Evolutionary conservation across 2,888 invertebrate species (phyloP).

Genomic region (Pseudococcus jackbeardsleyi): DNA sequence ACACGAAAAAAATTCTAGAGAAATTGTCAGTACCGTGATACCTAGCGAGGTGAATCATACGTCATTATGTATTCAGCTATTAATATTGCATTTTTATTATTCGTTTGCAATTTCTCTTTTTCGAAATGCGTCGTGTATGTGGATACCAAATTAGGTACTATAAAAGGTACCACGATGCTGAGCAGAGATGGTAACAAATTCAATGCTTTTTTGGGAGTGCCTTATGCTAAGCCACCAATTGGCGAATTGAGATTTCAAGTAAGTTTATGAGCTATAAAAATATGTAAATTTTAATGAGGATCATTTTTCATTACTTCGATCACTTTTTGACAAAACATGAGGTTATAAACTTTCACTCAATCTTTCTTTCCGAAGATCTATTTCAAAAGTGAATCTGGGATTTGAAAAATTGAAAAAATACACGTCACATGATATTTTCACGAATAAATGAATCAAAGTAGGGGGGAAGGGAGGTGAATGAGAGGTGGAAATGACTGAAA

Average conservation of each 20-base stretch:
- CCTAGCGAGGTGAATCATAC: not conserved
- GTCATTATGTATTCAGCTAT: not conserved
- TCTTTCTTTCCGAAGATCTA: no score
- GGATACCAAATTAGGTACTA: slow-evolving; percentile 69
- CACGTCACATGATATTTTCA: no score
- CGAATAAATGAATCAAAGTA: no score
- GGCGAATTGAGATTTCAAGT: slow-evolving; percentile 71
- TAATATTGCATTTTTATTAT: not conserved
- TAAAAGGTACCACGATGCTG: slow-evolving; percentile 68
- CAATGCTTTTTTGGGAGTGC: slow-evolving; percentile 70
- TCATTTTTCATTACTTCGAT: no score
- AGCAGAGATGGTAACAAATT: slow-evolving; percentile 68
- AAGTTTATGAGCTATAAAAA: slow-evolving; percentile 56
- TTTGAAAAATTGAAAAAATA: no score
- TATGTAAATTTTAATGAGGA: no score
- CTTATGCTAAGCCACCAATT: slow-evolving; percentile 70
- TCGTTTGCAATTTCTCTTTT: not conserved
- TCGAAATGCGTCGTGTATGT: slow-evolving; percentile 66
- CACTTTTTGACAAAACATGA: no score
- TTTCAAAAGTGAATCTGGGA: no score
- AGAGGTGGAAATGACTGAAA: no score
- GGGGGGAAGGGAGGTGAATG: no score
- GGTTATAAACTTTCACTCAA: no score
- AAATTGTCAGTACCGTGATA: not conserved
- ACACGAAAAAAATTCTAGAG: not conserved